Evolutionary conservation across 1,140 invertebrate genomes (phyloP), one percentile per base, ranked within the genome.

Genomic region (Diabrotica virgifera): DNA sequence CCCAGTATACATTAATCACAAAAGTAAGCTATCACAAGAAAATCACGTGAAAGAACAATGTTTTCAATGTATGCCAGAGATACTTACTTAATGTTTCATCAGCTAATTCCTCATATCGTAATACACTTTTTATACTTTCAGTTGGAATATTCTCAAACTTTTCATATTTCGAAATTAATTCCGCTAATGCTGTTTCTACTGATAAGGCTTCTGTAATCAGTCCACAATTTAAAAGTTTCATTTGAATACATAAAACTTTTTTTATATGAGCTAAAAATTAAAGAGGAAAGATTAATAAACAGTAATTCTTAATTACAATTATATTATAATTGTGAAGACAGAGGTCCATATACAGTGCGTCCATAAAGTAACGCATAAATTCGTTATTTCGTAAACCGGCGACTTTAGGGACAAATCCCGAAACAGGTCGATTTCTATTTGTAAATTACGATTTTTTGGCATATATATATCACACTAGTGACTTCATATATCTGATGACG

Each of bases 191-290:
- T 12, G 83, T 77, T 69, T 90, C 86, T 36, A 91, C 77, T 38
- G 89, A 85, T 52, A 88, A 82, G 3, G 92, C 85, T 74, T 90
- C 86, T 36, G 84, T 86, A 0, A 92, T 81, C 74, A 88, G 84
- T 0, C 95, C 95, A 56, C 85, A 80, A 69, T 92, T 83, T 4
- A 97, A 75, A 7, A 96, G 82, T 55, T 86, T 83, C 11, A 96
- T 77, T 77, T 96, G 93, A 36, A 88, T 80, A 54, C 85, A 81
- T 0, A 96, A 79, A 13, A 93, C 72, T 64, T 85, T 70, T 75
- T 90, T 87, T 68, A 86, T 74, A 80, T 81, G 77, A 77, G 81
- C 85, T 88, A 72, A 52, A 78, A 73, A 69, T 60, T 71, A 65
- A 63, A 53, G 52, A 56, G 59, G n/a, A 52, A 61, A 70, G 40